Conservation (phyloP, 2,888 invertebrate genomes). For the Caenorhabditis auriculariae region DNA sequence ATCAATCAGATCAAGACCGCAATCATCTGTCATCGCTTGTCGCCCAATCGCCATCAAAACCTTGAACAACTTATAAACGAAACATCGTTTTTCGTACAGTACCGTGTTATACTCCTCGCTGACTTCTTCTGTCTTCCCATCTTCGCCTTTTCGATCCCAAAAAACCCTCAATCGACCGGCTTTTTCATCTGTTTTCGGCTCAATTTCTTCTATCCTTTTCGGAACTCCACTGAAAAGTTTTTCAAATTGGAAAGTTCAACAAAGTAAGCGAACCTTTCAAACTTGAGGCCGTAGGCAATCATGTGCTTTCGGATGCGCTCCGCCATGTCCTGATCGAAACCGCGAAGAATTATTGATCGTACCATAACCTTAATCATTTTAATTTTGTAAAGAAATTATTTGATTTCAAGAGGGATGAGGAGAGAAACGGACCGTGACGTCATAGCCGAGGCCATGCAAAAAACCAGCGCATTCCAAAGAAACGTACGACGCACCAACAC, state of each 20-base stretch:
- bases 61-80: slow-evolving; percentile 48
- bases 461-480: slow-evolving; percentile 71
- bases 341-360: slow-evolving; percentile 70
- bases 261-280: slow-evolving; percentile 50
- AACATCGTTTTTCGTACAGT: slow-evolving; percentile 12
- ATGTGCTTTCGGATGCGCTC: slow-evolving; percentile 68
- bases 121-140: slow-evolving; percentile 57
- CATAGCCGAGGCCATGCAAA: slow-evolving; percentile 67
- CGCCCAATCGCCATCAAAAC: slow-evolving; percentile 71
- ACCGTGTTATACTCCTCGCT: slow-evolving; percentile 70
- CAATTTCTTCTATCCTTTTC: slow-evolving; percentile 47
- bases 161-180: slow-evolving; percentile 47
- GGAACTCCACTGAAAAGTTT: slow-evolving; percentile 44
- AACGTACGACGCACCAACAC: slow-evolving; percentile 71
- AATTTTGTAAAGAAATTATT: too few relatives aligned
- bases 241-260: background rate
- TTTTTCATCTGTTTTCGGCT: slow-evolving; percentile 43
- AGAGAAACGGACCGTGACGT: slow-evolving; percentile 58
- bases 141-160: slow-evolving; percentile 39
- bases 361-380: slow-evolving; percentile 65
- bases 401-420: too few relatives aligned
- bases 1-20: slow-evolving; percentile 75
- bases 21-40: slow-evolving; percentile 68
- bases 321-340: slow-evolving; percentile 71
- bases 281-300: slow-evolving; percentile 67